phyloP scores from a whole-genome alignment of 1,140 invertebrate genomes.

The Lasioglossum albipes region DNA sequence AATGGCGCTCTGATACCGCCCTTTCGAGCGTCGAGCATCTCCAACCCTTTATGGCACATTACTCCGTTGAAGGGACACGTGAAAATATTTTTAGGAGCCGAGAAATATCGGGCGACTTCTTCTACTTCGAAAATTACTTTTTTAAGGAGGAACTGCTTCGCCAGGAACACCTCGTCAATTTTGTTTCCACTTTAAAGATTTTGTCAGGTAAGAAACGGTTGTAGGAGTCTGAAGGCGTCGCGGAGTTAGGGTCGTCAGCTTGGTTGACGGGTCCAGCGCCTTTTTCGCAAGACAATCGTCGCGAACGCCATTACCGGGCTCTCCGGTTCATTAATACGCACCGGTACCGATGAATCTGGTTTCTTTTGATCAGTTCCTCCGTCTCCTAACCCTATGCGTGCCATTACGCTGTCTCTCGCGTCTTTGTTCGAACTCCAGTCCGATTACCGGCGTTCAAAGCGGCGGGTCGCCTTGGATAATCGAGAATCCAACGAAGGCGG shows the following conservation, averaged over 20 bases:
- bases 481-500: slow-evolving; percentile 31
- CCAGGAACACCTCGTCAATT: no score
- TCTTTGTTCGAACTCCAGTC: slow-evolving; percentile 42
- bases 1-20: neutral
- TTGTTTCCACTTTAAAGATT: no score
- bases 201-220: no score
- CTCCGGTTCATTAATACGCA: slow-evolving; percentile 58
- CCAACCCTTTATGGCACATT: no score
- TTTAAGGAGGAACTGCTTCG: no score
- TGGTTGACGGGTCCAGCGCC: slow-evolving; percentile 2
- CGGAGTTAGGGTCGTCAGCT: slow-evolving; percentile 8
- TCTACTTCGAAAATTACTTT: no score
- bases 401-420: slow-evolving; percentile 22
- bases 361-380: slow-evolving; percentile 62
- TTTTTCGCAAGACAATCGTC: slow-evolving; percentile 47
- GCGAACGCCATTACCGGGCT: slow-evolving; percentile 11
- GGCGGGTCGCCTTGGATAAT: slow-evolving; percentile 52
- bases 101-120: no score
- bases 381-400: slow-evolving; percentile 7
- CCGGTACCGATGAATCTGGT: slow-evolving; percentile 47
- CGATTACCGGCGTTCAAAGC: slow-evolving; percentile 53
- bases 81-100: no score
- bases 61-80: neutral
- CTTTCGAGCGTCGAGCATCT: neutral
- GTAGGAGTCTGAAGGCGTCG: neutral